Base-by-base conservation (phyloP, 2,797 vertebrate species). In the Synanceia verrucosa region DNA sequence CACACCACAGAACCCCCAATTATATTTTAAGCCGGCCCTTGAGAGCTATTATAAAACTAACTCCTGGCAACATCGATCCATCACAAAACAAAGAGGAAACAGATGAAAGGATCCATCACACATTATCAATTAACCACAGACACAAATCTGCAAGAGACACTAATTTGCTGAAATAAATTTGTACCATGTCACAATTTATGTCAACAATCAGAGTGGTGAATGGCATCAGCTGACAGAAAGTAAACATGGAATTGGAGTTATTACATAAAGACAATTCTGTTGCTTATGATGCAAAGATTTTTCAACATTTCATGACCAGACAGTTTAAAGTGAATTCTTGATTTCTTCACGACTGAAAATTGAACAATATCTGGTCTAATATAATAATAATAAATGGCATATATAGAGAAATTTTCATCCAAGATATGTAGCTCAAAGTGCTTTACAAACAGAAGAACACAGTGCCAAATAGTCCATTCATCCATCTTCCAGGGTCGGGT, bases 21-120 rank as follows among this genome's bases (percentile, higher is more conserved):
- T 23, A 19, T 11, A 21, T 44, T 21, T 23, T 2, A 41, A 41
- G 8, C 18, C 3, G 39, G 39, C 39, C 8, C 39, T 18, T 41
- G 39, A 41, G 9, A 41, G 18, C 39, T 41, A n/a, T 41, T 41
- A 41, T 41, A 41, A 41, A 41, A 18, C 3, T 10, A 34, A 34
- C 33, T 9, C 33, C 9, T 11, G 33, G 33, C 18, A 18, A 6
- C 39, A 41, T 18, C n/a, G 16, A n/a, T 41, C 37, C 0, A 0
- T 41, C n/a, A 41, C 39, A 41, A 41, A 18, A 39, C 37, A 39
- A 16, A 39, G 37, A 39, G 37, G 18, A 39, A 39, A 41, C 39
- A 41, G 39, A 41, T 18, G 39, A 9, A 18, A 41, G 9, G 39
- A 18, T 41, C 39, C 39, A 41, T 41, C n/a, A 41, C 39, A 9